phyloP scores from a whole-genome alignment of 1,140 invertebrate genomes.

The Eumaeus atala region DNA sequence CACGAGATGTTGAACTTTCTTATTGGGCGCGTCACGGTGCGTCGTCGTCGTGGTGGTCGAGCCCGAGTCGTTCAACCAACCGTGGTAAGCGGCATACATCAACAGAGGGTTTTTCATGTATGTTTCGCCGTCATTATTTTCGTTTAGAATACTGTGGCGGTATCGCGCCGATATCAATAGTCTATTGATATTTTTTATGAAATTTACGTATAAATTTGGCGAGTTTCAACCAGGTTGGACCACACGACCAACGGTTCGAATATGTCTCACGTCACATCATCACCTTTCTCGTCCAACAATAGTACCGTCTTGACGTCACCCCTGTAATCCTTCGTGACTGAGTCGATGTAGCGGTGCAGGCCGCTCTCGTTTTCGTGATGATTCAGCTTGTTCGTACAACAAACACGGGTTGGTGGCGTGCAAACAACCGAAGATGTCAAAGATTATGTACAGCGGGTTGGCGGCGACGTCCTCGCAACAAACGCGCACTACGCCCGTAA shows the following conservation, averaged over 20 bases:
- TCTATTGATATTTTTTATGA: conserved; percentile 9
- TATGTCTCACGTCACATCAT: conserved; percentile 5
- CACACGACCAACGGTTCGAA: conserved; percentile 11
- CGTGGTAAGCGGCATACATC: background rate
- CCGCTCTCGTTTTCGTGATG: conserved; percentile 8
- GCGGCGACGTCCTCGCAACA: too few relatives aligned
- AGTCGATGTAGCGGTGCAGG: conserved; percentile 12
- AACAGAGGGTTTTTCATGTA: conserved; percentile 10
- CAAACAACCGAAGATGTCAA: too few relatives aligned
- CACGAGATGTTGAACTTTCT: conserved; percentile 6
- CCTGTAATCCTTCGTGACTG: background rate
- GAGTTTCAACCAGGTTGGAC: conserved; percentile 3
- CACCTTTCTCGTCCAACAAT: conserved; percentile 7
- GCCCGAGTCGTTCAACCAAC: conserved; percentile 2
- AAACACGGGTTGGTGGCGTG: conserved; percentile 4
- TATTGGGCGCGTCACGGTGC: background rate
- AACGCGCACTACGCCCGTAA: too few relatives aligned
- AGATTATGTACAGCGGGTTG: too few relatives aligned
- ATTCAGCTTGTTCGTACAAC: conserved; percentile 11
- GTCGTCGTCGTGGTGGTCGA: conserved; percentile 8
- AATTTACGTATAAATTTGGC: conserved; percentile 10
- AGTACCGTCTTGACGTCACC: background rate
- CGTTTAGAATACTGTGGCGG: background rate
- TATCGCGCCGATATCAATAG: conserved; percentile 9
- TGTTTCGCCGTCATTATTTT: background rate